Evolutionary conservation across 2,113 vertebrate genomes (phyloP).

Genomic region (Anser cygnoides): DNA sequence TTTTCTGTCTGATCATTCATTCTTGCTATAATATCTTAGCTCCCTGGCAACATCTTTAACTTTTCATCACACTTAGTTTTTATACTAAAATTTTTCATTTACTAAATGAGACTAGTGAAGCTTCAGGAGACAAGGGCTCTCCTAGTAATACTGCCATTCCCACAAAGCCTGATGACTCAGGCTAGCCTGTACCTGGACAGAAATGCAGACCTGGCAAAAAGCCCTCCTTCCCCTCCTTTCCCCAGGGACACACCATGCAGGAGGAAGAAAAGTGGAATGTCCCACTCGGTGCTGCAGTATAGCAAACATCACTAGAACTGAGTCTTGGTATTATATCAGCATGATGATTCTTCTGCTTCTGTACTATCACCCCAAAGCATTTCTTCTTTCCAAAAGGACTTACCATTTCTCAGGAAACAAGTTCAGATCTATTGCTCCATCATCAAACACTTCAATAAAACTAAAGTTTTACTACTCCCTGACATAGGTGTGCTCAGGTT

Average conservation of each 20-base stretch:
- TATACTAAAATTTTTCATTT: background rate
- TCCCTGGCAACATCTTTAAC: background rate
- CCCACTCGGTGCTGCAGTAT: rapidly evolving
- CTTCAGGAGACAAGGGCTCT: background rate
- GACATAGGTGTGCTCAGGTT: background rate
- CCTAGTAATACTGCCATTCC: background rate
- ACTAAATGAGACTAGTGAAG: background rate
- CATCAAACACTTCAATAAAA: background rate
- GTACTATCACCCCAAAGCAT: background rate
- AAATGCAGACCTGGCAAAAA: background rate
- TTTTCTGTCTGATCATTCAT: background rate
- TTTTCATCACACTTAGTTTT: background rate
- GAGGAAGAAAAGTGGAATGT: background rate
- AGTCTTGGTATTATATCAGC: background rate
- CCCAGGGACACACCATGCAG: too few species aligned
- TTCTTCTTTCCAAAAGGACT: background rate
- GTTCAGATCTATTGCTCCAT: background rate
- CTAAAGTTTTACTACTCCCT: background rate
- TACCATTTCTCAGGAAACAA: background rate
- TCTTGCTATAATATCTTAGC: background rate
- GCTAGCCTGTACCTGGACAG: background rate
- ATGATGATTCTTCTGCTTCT: background rate
- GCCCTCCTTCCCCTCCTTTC: background rate
- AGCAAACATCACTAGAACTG: background rate
- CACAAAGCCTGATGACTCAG: background rate